Evolutionary conservation across 2,797 vertebrate species (phyloP).

Genomic region (Phalloptychus januarius): DNA sequence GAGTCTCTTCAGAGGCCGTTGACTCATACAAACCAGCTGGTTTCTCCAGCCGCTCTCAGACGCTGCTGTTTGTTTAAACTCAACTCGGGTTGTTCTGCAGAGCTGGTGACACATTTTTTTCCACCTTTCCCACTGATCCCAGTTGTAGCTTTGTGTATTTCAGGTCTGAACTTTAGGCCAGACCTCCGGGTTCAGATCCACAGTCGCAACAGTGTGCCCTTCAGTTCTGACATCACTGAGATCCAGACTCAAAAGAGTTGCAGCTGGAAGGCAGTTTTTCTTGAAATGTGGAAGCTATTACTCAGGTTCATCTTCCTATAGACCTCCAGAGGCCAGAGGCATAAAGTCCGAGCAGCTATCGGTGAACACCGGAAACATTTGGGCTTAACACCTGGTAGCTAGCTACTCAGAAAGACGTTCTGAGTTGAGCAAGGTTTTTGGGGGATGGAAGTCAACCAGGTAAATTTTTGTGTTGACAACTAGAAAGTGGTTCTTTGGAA

Average conservation of each 20-base stretch:
- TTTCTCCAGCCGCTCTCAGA: neutral
- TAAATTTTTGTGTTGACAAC: neutral
- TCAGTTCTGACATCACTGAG: conserved; percentile 3
- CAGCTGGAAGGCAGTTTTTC: neutral
- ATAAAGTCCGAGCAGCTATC: neutral
- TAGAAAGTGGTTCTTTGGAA: neutral
- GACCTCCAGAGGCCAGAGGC: neutral
- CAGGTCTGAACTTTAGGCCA: neutral
- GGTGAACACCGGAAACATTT: neutral
- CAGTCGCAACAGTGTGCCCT: neutral
- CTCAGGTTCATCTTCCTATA: neutral
- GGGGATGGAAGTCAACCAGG: neutral
- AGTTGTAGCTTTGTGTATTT: neutral
- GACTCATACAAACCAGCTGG: neutral
- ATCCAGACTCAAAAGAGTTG: conserved; percentile 29
- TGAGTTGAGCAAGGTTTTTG: neutral
- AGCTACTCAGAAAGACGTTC: no score
- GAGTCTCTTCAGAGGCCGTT: conserved; percentile 4
- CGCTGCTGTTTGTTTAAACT: neutral
- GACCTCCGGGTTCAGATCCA: neutral
- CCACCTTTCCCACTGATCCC: neutral
- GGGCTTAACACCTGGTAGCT: neutral
- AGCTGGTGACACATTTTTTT: neutral
- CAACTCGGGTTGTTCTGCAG: neutral
- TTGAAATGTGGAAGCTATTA: neutral